Percentiles rank a stretch among this genome's conserved stretches.
Conservation (phyloP, 2,888 invertebrate species). For the Leptinotarsa haldemani region DNA sequence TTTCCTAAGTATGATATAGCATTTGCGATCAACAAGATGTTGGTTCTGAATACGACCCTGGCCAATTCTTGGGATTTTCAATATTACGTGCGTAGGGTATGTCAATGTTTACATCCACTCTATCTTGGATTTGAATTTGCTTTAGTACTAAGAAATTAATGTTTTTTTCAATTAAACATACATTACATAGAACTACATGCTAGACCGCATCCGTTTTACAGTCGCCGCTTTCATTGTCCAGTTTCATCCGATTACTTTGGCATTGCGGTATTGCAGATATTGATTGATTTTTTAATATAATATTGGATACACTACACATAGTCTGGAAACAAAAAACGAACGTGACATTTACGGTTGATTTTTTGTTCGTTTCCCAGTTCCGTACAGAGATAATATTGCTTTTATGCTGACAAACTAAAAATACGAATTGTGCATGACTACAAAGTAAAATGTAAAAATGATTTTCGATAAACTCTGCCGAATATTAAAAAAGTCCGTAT, state of each 20-base stretch:
- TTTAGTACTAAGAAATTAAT: neutral
- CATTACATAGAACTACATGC: neutral
- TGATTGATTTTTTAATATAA: conserved; percentile 43
- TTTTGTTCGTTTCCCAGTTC: conserved; percentile 22
- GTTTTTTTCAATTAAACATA: no score
- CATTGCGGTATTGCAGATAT: conserved; percentile 34
- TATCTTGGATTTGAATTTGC: no score
- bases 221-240: neutral
- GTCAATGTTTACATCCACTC: no score
- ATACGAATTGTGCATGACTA: conserved; percentile 33
- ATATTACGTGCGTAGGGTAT: no score
- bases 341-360: conserved; percentile 8
- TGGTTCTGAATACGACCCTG: no score
- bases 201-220: neutral
- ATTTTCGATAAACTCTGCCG: conserved; percentile 42
- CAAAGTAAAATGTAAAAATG: conserved; percentile 42
- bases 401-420: conserved; percentile 35
- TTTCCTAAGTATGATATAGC: no score
- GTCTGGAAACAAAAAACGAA: conserved; percentile 23
- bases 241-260: conserved; percentile 30
- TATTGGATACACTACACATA: conserved; percentile 33
- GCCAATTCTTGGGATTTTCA: no score
- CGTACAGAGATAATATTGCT: conserved; percentile 36
- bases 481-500: conserved; percentile 44
- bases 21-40: no score